Evolutionary conservation across 1,140 invertebrate species (phyloP).

Genomic region (Drosophila ananassae): DNA sequence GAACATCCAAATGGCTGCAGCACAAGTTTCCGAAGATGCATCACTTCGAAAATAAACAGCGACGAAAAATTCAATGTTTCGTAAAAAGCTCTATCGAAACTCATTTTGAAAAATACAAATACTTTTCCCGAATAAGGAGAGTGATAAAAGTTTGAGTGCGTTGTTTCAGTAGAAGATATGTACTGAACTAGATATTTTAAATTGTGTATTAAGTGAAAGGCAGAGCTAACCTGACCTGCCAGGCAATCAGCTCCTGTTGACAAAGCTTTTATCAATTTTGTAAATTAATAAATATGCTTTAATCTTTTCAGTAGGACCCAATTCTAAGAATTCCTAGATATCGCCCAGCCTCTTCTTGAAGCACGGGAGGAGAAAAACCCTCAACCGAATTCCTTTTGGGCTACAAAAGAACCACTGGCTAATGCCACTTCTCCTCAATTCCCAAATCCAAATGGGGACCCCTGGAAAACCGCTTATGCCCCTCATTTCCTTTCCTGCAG

Average conservation of each 20-base stretch:
- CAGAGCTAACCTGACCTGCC: not conserved
- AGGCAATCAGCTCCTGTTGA: not conserved
- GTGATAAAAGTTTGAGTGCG: too few species aligned
- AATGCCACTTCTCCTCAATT: slow-evolving; percentile 23
- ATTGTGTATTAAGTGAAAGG: not conserved
- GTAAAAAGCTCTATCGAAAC: too few species aligned
- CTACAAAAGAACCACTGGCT: slow-evolving; percentile 9
- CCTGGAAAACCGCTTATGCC: slow-evolving; percentile 32
- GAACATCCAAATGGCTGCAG: not conserved
- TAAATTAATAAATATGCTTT: slow-evolving; percentile 24
- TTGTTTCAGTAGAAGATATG: too few species aligned
- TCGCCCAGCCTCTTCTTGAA: not conserved
- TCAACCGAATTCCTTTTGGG: slow-evolving; percentile 6
- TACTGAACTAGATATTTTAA: too few species aligned
- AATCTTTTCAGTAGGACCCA: slow-evolving; percentile 27
- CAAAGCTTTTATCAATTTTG: not conserved
- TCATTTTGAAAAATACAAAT: not conserved
- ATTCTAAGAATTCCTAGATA: slow-evolving; percentile 13
- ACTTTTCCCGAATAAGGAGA: too few species aligned
- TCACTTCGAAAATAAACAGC: not conserved
- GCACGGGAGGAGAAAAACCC: slow-evolving; percentile 3
- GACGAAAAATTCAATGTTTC: not conserved
- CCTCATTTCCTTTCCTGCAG: slow-evolving; percentile 43
- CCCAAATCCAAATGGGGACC: slow-evolving; percentile 15
- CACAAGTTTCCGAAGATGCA: not conserved